Evolutionary conservation across 1,140 invertebrate genomes (phyloP), one percentile per base, ranked within the genome.

Genomic region (Solen grandis): DNA sequence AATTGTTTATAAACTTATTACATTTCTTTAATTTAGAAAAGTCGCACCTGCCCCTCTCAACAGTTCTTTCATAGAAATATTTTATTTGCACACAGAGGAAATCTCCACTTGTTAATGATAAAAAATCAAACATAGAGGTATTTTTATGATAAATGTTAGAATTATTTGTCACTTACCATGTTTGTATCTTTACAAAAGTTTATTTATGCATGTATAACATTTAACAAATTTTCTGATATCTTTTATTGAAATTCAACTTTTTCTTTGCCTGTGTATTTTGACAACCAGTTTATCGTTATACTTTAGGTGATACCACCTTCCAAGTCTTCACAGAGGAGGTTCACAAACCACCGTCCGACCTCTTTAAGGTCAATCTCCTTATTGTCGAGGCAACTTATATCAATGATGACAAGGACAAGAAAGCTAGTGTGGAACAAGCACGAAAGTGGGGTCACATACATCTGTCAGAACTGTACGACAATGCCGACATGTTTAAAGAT

Each of bases 221-320:
- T 5, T 29, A 55, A 52, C 14, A n/a, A 4, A 8, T 22, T 72
- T 52, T 62, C 0, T 29, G 19, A 5, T 22, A 13, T 57, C 36
- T 13, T 41, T 69, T 4, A 25, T 22, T 27, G 22, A 33, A 73
- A 36, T 74, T 73, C 25, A n/a, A 27, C 59, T 27, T 59, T 10
- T 50, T 35, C 50, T 29, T 62, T 65, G 4, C 85, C n/a, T n/a
- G n/a, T n/a, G n/a, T n/a, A n/a, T n/a, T n/a, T n/a, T n/a, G n/a
- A n/a, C n/a, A n/a, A n/a, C n/a, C n/a, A n/a, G n/a, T n/a, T n/a
- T n/a, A n/a, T n/a, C n/a, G n/a, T n/a, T n/a, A n/a, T n/a, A n/a
- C n/a, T n/a, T n/a, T n/a, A 90, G 89, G 89, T 55, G 89, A 90
- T 63, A 90, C 89, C 50, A 83, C 79, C 27, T 87, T 89, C 73